Evolutionary conservation across 2,888 invertebrate genomes (phyloP).

Genomic region (Drosophila testacea): DNA sequence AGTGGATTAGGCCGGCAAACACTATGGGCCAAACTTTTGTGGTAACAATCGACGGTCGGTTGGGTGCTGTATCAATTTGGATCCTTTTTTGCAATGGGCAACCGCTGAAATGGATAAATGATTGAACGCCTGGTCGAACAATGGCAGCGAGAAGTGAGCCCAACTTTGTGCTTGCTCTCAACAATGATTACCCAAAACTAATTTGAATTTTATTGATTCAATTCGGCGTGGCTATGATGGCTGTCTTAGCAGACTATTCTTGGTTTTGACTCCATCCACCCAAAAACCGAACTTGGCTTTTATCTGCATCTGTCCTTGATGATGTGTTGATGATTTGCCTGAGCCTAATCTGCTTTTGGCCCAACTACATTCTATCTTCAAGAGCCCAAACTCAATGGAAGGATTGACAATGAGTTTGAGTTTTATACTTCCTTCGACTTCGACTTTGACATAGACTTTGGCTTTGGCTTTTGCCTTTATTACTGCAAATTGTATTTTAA

Average conservation of each 20-base stretch:
- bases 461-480: constrained; percentile 25
- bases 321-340: constrained; percentile 60
- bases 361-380: not conserved
- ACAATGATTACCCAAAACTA: constrained; percentile 81
- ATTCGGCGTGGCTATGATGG: constrained; percentile 47
- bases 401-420: constrained; percentile 61
- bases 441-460: not conserved
- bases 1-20: constrained; percentile 68
- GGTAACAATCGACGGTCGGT: not conserved
- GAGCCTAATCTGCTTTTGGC: constrained; percentile 47
- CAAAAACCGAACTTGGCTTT: constrained; percentile 15
- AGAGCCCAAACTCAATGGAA: constrained; percentile 29
- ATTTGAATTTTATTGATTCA: constrained; percentile 82
- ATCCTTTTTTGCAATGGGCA: constrained; percentile 48
- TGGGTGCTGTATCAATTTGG: constrained; percentile 52
- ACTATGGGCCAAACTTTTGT: constrained; percentile 57
- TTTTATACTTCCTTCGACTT: constrained; percentile 12
- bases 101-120: constrained; percentile 78
- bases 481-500: constrained; percentile 71
- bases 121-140: constrained; percentile 63
- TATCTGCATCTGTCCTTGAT: constrained; percentile 61
- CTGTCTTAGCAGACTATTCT: constrained; percentile 51
- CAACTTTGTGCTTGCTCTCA: constrained; percentile 33
- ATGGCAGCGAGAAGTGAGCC: constrained; percentile 22
- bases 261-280: not conserved